phyloP scores from a whole-genome alignment of 2,888 invertebrate genomes.

The Diadegma fenestrale region DNA sequence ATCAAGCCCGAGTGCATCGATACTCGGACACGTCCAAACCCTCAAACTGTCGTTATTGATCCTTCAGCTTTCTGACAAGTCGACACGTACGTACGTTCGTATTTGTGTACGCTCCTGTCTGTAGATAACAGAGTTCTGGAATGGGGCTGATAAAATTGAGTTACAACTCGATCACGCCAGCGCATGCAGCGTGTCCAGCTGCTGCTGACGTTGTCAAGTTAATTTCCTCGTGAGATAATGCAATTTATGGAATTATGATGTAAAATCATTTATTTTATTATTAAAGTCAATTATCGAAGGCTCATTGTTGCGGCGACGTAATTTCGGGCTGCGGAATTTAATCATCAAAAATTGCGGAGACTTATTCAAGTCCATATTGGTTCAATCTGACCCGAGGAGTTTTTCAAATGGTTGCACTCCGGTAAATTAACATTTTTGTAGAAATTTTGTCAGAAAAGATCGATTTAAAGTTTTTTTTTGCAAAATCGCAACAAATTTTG shows the following conservation, averaged over 20 bases:
- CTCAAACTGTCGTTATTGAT: conserved; percentile 47
- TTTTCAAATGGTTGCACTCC: background rate
- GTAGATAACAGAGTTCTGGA: background rate
- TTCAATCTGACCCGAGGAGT: background rate
- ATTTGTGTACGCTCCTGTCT: background rate
- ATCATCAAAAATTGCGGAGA: too few relatives aligned
- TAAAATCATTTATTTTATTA: background rate
- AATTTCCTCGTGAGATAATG: background rate
- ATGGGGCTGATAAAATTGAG: background rate
- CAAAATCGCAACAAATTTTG: too few relatives aligned
- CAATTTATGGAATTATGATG: background rate
- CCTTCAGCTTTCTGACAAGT: conserved; percentile 18
- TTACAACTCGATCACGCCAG: background rate
- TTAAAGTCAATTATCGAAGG: background rate
- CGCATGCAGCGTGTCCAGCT: background rate
- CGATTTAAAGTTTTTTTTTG: too few relatives aligned
- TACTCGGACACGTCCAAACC: conserved; percentile 25
- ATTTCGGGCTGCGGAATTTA: too few relatives aligned
- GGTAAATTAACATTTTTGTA: too few relatives aligned
- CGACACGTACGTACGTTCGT: background rate
- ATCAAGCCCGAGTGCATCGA: background rate
- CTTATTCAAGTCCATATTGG: too few relatives aligned
- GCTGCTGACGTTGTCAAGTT: background rate
- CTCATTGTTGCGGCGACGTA: too few relatives aligned
- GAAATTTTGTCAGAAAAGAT: too few relatives aligned